Percentiles rank a stretch among this genome's conserved stretches.
Evolutionary conservation across 2,888 invertebrate genomes (phyloP).

Genomic region (Lamproptera curius): DNA sequence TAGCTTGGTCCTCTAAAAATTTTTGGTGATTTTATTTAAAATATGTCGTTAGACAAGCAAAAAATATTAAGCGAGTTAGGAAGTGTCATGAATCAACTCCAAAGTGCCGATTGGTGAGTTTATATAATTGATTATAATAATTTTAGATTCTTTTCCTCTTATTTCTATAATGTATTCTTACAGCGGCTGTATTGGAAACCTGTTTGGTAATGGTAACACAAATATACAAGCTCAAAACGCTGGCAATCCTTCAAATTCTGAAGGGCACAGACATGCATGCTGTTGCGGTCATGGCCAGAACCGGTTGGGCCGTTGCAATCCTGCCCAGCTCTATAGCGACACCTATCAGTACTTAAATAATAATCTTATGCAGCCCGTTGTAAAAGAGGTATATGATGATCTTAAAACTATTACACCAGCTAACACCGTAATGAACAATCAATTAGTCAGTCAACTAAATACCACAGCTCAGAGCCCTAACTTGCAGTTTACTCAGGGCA

Average conservation of each 20-base stretch:
- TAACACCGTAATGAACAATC: conserved; percentile 55
- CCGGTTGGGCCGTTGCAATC: conserved; percentile 48
- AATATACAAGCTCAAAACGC: conserved; percentile 23
- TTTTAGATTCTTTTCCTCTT: neutral
- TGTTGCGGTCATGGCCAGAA: conserved; percentile 40
- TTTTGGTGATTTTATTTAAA: neutral
- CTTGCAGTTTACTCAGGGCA: conserved; percentile 25
- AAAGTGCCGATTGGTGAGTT: conserved; percentile 66
- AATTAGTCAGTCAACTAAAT: conserved; percentile 37
- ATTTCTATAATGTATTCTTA: conserved; percentile 28
- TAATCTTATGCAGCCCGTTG: conserved; percentile 61
- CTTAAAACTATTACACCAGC: conserved; percentile 51
- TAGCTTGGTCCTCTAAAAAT: conserved; percentile 1
- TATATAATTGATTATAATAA: neutral
- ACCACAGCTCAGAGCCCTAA: conserved; percentile 35
- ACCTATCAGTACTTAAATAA: conserved; percentile 58
- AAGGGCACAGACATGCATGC: conserved; percentile 39
- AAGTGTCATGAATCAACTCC: conserved; percentile 65
- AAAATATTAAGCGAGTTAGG: conserved; percentile 64
- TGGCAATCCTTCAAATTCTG: conserved; percentile 34
- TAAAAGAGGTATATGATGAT: conserved; percentile 64
- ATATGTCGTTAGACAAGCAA: conserved; percentile 35
- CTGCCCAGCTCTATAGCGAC: conserved; percentile 54
- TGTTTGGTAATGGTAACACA: conserved; percentile 51
- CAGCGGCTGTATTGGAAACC: conserved; percentile 70